Evolutionary conservation across 2,797 vertebrate genomes (phyloP).

Genomic region (Orientallactaga sibirica): DNA sequence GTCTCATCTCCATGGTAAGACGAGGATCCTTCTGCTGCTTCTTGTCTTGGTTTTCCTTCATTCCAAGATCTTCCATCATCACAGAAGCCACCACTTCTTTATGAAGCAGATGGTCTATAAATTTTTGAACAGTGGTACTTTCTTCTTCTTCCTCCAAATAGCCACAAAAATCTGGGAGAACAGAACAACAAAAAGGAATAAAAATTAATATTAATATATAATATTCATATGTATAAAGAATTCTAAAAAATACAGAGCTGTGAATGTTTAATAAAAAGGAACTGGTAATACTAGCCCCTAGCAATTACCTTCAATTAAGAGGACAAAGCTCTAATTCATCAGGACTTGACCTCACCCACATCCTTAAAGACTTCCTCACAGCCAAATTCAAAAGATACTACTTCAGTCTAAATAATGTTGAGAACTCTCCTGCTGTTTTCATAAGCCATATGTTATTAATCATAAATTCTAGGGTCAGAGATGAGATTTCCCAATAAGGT

Average conservation of each 20-base stretch:
- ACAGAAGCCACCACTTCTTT: conserved; percentile 89
- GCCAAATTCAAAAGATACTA: conserved; percentile 52
- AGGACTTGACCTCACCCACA: neutral
- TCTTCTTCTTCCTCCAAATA: conserved; percentile 93
- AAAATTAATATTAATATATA: conserved; percentile 45
- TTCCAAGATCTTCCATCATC: conserved; percentile 87
- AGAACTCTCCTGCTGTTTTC: neutral
- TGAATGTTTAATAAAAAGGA: conserved; percentile 54
- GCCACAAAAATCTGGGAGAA: conserved; percentile 92
- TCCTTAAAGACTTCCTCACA: conserved; percentile 10
- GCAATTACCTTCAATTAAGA: conserved; percentile 51
- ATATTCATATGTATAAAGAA: conserved; percentile 64
- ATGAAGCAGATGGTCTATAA: conserved; percentile 94
- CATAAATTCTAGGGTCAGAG: too few species aligned
- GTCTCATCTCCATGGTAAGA: conserved; percentile 95
- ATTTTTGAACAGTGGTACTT: conserved; percentile 88
- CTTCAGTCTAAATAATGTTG: conserved; percentile 54
- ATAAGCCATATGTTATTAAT: too few species aligned
- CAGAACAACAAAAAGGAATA: conserved; percentile 60
- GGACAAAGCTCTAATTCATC: neutral
- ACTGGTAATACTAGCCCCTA: conserved; percentile 48
- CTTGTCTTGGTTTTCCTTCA: conserved; percentile 87
- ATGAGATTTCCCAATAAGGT: too few species aligned
- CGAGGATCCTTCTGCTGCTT: conserved; percentile 88
- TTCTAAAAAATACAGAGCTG: conserved; percentile 36